Percentiles rank a stretch among this genome's conserved stretches.
Evolutionary conservation across 2,797 vertebrate genomes (phyloP).

Genomic region (Sphenopsis melanotis): DNA sequence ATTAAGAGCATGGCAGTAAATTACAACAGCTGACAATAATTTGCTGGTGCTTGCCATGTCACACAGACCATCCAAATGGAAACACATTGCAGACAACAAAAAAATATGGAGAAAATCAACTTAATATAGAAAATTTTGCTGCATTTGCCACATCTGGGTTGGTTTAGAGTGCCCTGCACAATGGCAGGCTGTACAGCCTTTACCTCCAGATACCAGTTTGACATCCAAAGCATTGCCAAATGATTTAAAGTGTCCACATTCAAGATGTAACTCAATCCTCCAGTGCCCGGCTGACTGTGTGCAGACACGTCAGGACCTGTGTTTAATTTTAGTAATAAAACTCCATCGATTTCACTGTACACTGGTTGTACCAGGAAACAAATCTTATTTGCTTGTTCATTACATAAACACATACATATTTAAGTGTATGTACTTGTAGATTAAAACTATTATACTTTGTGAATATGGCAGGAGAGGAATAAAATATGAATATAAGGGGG

Average conservation of each 20-base stretch:
- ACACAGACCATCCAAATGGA: background rate
- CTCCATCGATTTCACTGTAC: background rate
- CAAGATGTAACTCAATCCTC: background rate
- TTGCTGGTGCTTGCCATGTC: background rate
- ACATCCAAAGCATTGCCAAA: background rate
- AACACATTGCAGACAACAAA: background rate
- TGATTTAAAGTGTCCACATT: background rate
- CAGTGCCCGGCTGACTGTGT: accelerated
- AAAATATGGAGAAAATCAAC: background rate
- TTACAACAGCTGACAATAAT: background rate
- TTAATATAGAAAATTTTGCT: background rate
- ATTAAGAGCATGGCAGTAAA: background rate
- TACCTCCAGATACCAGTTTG: background rate
- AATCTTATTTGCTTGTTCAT: background rate
- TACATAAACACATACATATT: background rate
- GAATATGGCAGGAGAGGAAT: background rate
- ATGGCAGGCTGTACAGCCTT: background rate
- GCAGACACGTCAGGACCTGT: background rate
- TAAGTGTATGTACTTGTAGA: background rate
- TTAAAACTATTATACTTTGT: background rate
- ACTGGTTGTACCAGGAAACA: background rate
- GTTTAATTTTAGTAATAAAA: slow-evolving; percentile 11
- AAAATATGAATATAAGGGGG: background rate
- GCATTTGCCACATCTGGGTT: background rate
- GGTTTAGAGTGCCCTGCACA: background rate